Evolutionary conservation across 2,888 invertebrate species (phyloP).

Genomic region (Tetragonula carbonaria): DNA sequence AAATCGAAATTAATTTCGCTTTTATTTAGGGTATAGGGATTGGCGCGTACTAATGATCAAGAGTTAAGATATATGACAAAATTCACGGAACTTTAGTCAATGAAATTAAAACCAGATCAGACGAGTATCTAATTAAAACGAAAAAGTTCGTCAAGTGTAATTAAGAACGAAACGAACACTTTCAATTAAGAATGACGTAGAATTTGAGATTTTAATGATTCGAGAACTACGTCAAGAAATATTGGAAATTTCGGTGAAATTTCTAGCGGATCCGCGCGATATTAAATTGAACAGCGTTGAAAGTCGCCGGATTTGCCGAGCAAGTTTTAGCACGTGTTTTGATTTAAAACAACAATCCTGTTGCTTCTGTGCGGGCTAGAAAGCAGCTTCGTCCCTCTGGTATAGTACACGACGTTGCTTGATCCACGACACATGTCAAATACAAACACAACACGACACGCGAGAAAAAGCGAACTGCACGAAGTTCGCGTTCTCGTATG

Average conservation of each 20-base stretch:
- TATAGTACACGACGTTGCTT: neutral
- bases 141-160: too few species aligned
- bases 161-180: too few species aligned
- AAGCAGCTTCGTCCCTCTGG: slow-evolving; percentile 1
- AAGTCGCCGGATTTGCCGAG: neutral
- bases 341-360: neutral
- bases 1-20: too few species aligned
- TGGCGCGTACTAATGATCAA: too few species aligned
- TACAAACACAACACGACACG: neutral
- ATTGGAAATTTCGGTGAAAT: neutral
- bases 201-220: too few species aligned
- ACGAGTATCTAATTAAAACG: too few species aligned
- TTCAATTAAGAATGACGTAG: too few species aligned
- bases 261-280: neutral
- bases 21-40: too few species aligned
- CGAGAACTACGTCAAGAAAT: neutral
- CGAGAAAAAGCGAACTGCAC: neutral
- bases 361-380: neutral
- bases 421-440: slow-evolving; percentile 1
- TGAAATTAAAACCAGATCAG: too few species aligned
- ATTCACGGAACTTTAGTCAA: too few species aligned
- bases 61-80: too few species aligned
- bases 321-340: neutral
- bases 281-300: neutral
- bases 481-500: neutral